phyloP scores from a whole-genome alignment of 2,797 vertebrate species.

The Distichodus sexfasciatus region DNA sequence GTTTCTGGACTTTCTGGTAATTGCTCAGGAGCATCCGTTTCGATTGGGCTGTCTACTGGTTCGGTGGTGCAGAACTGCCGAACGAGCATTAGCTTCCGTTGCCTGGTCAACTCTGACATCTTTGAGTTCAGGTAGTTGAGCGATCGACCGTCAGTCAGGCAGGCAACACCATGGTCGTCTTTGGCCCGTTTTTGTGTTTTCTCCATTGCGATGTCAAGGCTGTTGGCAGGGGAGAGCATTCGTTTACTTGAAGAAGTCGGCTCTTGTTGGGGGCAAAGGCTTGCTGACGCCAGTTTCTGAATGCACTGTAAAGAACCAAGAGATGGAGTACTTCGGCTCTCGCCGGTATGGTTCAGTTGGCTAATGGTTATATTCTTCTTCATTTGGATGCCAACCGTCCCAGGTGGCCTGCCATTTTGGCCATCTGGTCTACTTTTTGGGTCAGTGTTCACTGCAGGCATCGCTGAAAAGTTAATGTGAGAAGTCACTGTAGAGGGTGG shows the following conservation, averaged over 20 bases:
- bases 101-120: slow-evolving; percentile 78
- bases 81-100: slow-evolving; percentile 89
- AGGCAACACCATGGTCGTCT: slow-evolving; percentile 92
- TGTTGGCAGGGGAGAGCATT: slow-evolving; percentile 98
- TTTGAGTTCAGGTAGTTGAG: slow-evolving; percentile 76
- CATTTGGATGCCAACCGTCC: slow-evolving; percentile 62
- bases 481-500: slow-evolving; percentile 61
- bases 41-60: slow-evolving; percentile 82
- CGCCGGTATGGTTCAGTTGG: slow-evolving; percentile 61
- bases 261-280: slow-evolving; percentile 90
- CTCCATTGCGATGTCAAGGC: slow-evolving; percentile 98
- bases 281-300: slow-evolving; percentile 83
- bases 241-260: slow-evolving; percentile 93
- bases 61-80: slow-evolving; percentile 93
- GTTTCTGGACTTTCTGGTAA: slow-evolving; percentile 63
- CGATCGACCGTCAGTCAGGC: slow-evolving; percentile 77
- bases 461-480: slow-evolving; percentile 63
- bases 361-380: slow-evolving; percentile 61
- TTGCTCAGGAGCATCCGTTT: slow-evolving; percentile 74
- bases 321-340: slow-evolving; percentile 63
- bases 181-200: slow-evolving; percentile 97
- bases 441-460: slow-evolving; percentile 70
- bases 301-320: slow-evolving; percentile 71
- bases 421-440: slow-evolving; percentile 62
- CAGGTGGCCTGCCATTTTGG: slow-evolving; percentile 68